Evolutionary conservation across 2,797 vertebrate genomes (phyloP), one percentile per base, ranked within the genome.

Genomic region (Apodemus agrarius): DNA sequence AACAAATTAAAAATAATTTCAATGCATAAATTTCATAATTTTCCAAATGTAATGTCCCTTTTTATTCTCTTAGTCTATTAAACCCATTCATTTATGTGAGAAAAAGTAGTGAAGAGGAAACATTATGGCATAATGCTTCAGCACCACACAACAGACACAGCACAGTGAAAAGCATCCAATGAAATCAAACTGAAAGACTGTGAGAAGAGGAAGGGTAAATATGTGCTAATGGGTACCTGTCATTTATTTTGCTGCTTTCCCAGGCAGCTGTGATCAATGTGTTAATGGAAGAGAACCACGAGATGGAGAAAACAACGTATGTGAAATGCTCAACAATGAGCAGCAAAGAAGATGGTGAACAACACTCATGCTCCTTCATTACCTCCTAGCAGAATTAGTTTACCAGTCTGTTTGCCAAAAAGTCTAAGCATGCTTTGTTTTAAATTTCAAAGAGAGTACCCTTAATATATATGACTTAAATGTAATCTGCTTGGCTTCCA

Each of bases 341-440:
- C 26, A 34, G 21, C 31, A 65, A 2, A 24, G 19, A 2, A 4
- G 63, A 13, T 72, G 2, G 6, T 29, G 10, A 61, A 43, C 2
- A 57, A 4, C 10, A 4, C 31, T 69, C 37, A 19, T 12, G 11
- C 2, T 34, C 19, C 1, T 1, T n/a, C 3, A 49, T 0, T 49
- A 63, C 0, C 14, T 16, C 10, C 22, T 29, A n/a, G 13, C 11
- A 59, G 85, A 2, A 63, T 40, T n/a, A 54, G 6, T 46, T 43
- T 93, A 21, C 75, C 21, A 40, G 12, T 8, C 13, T 34, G 7
- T 3, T 26, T 69, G 63, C 34, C 21, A 24, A 69, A 5, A 78
- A 81, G 3, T 91, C 61, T 22, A 8, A 79, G 17, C 6, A 1
- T 31, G 14, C 69, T 96, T 94, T 16, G 78, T 59, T 94, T 97